Evolutionary conservation across 2,888 invertebrate species (phyloP).

Genomic region (Papilio protenor): DNA sequence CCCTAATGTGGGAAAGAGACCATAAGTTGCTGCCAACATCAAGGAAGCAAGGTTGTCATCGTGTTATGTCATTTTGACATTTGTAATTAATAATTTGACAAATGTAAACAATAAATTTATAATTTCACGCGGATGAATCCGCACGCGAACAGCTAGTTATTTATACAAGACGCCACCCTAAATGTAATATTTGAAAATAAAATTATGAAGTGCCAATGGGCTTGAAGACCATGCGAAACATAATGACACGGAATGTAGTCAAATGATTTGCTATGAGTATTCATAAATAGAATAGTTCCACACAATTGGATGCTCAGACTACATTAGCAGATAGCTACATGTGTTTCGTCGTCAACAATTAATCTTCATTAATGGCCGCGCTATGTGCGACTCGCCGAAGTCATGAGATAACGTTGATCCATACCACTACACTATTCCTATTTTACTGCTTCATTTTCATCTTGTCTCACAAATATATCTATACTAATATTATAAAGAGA

Average conservation of each 20-base stretch:
- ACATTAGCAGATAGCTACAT: conserved; percentile 50
- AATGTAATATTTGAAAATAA: not conserved
- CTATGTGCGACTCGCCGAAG: conserved; percentile 71
- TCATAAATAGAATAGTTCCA: conserved; percentile 33
- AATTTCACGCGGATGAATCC: too few species aligned
- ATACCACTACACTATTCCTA: conserved; percentile 53
- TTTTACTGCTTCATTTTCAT: conserved; percentile 44
- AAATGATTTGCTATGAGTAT: not conserved
- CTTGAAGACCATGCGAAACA: not conserved
- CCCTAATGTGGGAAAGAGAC: too few species aligned
- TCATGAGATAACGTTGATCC: conserved; percentile 59
- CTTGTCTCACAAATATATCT: conserved; percentile 14
- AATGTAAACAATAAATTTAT: too few species aligned
- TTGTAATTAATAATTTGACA: too few species aligned
- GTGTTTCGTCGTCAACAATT: conserved; percentile 71
- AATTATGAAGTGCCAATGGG: not conserved
- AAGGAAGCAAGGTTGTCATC: too few species aligned
- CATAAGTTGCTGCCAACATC: too few species aligned
- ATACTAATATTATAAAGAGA: too few species aligned
- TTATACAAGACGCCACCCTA: too few species aligned
- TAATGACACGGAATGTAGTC: conserved; percentile 25
- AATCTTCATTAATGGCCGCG: conserved; percentile 81
- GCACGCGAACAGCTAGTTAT: too few species aligned
- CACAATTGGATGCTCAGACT: conserved; percentile 38
- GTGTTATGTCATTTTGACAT: too few species aligned